Evolutionary conservation across 2,797 vertebrate species (phyloP).

Genomic region (Cynopterus sphinx): DNA sequence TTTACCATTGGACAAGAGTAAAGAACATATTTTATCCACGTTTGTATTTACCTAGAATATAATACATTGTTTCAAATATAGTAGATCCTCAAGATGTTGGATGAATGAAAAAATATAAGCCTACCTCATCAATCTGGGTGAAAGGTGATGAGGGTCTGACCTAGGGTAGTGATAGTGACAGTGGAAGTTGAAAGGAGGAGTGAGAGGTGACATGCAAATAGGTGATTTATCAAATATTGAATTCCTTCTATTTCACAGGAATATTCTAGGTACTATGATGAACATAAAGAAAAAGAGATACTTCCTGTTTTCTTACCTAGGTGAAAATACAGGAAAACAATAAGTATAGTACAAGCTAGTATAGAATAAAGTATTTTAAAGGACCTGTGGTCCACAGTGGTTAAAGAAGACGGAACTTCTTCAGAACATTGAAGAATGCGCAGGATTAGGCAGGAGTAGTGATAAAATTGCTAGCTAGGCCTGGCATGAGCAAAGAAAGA

Average conservation of each 20-base stretch:
- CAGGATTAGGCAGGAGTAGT: neutral
- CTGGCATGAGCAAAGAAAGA: neutral
- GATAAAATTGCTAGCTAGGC: neutral
- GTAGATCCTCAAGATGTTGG: neutral
- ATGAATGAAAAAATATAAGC: neutral
- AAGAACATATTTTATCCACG: neutral
- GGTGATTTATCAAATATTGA: neutral
- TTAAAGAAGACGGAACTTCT: neutral
- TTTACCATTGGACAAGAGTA: neutral
- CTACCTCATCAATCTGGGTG: neutral
- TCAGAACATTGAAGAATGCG: neutral
- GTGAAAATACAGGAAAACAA: neutral
- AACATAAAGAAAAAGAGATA: neutral
- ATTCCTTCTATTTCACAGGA: slow-evolving; percentile 12
- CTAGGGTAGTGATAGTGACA: neutral
- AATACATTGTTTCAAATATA: neutral
- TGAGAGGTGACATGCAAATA: neutral
- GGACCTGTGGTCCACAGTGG: neutral
- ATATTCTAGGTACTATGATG: neutral
- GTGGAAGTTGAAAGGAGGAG: neutral
- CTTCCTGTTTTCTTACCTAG: neutral
- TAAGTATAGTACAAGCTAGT: neutral
- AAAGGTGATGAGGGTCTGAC: neutral
- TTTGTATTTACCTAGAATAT: slow-evolving; percentile 1
- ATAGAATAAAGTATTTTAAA: neutral